Base-by-base conservation (phyloP, 2,113 vertebrate species). In the Microtus oregoni region DNA sequence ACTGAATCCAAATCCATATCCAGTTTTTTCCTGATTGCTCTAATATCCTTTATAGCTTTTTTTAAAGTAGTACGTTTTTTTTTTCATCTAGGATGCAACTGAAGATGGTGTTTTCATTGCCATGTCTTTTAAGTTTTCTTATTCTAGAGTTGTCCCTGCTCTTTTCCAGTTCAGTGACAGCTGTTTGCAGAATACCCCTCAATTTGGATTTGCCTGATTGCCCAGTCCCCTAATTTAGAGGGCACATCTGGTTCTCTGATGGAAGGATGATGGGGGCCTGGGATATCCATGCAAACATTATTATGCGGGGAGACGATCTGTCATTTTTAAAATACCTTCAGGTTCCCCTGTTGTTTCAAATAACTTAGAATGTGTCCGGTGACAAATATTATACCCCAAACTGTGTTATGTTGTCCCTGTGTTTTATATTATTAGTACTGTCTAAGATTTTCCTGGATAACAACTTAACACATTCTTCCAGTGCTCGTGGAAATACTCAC, bases 181-280 rank as follows among this genome's bases (percentile, higher is more conserved):
- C 88, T 89, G 61, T 96, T 92, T 96, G 86, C 89, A 92, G n/a
- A 93, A 83, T 58, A 85, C 28, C 73, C 52, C 68, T 96, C 94
- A 79, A 22, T 95, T 91, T 92, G 81, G 47, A 83, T 95, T 92
- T 89, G 68, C 86, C 87, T 73, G 52, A 86, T 93, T 92, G 85
- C 85, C 76, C 85, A 7, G n/a, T 85, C 81, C 79, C 88, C 50
- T 96, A 19, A 93, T 81, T 89, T 77, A 95, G 72, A 95, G 91
- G 87, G 67, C 90, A 94, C 85, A 93, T 96, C 92, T 90, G 94
- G 68, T 72, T 93, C 70, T 97, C 26, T 41, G 70, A 76, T 47
- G 30, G 87, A 93, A 94, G 63, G 75, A 68, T 90, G 87, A 44
- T 68, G 35, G 67, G 67, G 86, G 73, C 58, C 61, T 70, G 67